phyloP scores from a whole-genome alignment of 2,797 vertebrate species.

The Eulemur mongoz region DNA sequence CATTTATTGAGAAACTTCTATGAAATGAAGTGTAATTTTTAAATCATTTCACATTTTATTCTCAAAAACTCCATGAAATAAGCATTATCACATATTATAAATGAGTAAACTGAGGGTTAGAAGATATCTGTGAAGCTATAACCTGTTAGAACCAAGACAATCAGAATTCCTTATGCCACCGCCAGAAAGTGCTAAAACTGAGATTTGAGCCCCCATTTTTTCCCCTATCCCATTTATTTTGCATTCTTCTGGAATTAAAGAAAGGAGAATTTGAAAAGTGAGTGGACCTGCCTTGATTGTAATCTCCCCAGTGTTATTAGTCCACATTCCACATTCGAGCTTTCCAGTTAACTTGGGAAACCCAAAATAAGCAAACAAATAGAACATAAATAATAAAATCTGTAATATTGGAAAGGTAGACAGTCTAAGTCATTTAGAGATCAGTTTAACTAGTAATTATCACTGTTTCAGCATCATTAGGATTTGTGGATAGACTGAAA shows the following conservation, averaged over 20 bases:
- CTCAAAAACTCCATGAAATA: background rate
- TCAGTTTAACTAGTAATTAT: background rate
- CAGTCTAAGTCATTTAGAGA: background rate
- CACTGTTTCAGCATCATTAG: background rate
- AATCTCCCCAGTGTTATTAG: background rate
- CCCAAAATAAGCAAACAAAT: background rate
- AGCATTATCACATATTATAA: background rate
- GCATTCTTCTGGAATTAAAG: background rate
- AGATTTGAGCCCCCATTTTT: background rate
- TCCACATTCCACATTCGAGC: background rate
- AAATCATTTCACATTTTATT: background rate
- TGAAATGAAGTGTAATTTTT: background rate
- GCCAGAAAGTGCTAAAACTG: background rate
- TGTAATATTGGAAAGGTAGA: background rate
- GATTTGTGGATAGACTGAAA: conserved; percentile 19
- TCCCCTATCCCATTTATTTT: background rate
- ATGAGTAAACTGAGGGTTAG: background rate
- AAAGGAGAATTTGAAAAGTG: background rate
- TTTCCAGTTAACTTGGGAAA: background rate
- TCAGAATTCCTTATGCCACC: background rate
- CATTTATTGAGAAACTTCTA: background rate
- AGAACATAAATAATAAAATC: background rate
- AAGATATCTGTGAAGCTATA: background rate
- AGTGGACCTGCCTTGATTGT: background rate
- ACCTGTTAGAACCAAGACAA: background rate